Conservation (phyloP, 2,797 vertebrate species). For the Peromyscus aztecus region DNA sequence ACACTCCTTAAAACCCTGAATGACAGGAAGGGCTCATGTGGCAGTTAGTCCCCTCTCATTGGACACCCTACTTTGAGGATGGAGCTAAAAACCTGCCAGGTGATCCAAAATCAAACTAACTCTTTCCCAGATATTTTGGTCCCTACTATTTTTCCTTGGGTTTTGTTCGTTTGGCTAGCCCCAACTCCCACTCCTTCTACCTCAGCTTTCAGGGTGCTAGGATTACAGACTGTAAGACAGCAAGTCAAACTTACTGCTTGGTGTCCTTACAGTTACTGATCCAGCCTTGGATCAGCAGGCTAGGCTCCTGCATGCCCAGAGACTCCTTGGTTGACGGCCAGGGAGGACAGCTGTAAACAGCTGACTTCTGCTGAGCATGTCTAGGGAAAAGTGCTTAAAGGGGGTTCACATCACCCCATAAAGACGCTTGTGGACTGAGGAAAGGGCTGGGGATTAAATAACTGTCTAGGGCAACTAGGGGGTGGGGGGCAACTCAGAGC, state of each 20-base stretch:
- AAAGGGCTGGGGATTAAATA: neutral
- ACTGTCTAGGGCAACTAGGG: neutral
- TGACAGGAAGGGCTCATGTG: neutral
- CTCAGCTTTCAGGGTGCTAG: neutral
- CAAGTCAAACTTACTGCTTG: neutral
- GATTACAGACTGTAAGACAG: neutral
- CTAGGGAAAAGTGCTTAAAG: neutral
- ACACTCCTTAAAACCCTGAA: neutral
- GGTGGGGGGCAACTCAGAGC: neutral
- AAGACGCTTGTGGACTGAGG: neutral
- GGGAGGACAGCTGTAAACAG: neutral
- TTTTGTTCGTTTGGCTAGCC: neutral
- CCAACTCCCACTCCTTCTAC: neutral
- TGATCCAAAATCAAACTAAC: neutral
- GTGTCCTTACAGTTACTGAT: neutral
- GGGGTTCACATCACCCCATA: too few species aligned
- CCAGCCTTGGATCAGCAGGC: neutral
- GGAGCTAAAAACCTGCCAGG: neutral
- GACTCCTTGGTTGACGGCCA: rapidly evolving
- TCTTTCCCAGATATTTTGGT: neutral
- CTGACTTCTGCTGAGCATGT: neutral
- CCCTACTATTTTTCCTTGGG: neutral
- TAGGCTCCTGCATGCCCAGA: neutral
- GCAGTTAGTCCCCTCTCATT: neutral
- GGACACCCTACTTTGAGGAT: neutral